Evolutionary conservation across 2,113 vertebrate genomes (phyloP).

Genomic region (Maccullochella peelii): DNA sequence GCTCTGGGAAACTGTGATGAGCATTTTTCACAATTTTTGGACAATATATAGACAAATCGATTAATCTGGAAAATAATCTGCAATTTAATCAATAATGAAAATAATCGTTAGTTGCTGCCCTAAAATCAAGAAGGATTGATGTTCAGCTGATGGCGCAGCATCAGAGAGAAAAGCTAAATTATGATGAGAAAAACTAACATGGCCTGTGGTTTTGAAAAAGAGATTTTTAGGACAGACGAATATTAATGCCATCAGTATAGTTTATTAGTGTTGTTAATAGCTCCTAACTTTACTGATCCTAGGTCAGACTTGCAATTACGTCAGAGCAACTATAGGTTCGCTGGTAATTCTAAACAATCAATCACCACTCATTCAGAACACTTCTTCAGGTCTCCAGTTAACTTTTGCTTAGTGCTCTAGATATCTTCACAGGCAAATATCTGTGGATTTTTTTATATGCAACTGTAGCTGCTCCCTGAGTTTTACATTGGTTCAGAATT

Average conservation of each 20-base stretch:
- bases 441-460: too few species aligned
- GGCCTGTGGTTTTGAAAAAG: not conserved
- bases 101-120: too few species aligned
- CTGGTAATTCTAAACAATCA: not conserved
- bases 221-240: not conserved
- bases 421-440: too few species aligned
- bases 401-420: not conserved
- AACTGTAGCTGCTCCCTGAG: too few species aligned
- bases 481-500: too few species aligned
- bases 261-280: not conserved
- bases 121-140: not conserved
- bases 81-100: too few species aligned
- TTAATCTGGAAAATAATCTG: too few species aligned
- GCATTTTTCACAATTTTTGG: too few species aligned
- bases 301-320: not conserved
- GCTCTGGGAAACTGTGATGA: too few species aligned
- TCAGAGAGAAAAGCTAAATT: not conserved
- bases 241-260: not conserved
- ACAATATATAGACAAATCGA: too few species aligned
- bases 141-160: not conserved
- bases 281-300: not conserved
- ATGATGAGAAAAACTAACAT: not conserved
- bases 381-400: not conserved
- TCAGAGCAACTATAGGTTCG: not conserved
- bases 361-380: not conserved